Evolutionary conservation across 2,113 vertebrate genomes (phyloP), one percentile per base, ranked within the genome.

Genomic region (Salvator merianae): DNA sequence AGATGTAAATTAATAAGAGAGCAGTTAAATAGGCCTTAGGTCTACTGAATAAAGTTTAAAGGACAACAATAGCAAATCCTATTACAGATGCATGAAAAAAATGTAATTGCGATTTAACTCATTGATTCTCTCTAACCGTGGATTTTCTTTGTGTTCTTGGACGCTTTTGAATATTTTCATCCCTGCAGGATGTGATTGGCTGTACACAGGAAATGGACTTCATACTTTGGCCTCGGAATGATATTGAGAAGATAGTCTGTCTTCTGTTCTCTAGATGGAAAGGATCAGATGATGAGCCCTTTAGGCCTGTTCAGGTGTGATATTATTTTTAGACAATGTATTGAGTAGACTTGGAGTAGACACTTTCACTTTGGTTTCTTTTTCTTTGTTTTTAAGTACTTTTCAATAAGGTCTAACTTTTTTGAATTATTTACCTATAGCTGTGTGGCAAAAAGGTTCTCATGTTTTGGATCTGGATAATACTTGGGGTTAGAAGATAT

Each of bases 131-230:
- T 1, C 28, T 3, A 77, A 47, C 76, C 28, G 5, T 22, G 40
- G 70, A 14, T 40, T 3, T 59, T 12, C 10, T 68, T 30, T 26
- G 12, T 34, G 22, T 50, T 79, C 5, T 16, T 78, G 1, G 83
- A 88, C 89, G 3, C 66, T 26, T 34, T 7, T 71, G 53, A 43
- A 24, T 3, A 78, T 84, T 53, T 80, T 76, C 59, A 13, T 74
- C 0, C 36, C 86, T 89, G 0, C 87, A 99, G 98, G 98, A 99
- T 95, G 98, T 99, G 91, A 99, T 99, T 40, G 98, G 98, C 96
- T 99, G 98, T 97, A 99, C 98, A 89, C 98, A 99, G 96, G 98
- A 99, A 96, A 99, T 99, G 98, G 98, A 99, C 96, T 99, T 99
- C 96, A 99, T 99, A 96, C 98, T 99, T 92, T 99, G 98, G 98